Evolutionary conservation across 2,888 invertebrate species (phyloP).

Genomic region (Pristionchus maxplancki): DNA sequence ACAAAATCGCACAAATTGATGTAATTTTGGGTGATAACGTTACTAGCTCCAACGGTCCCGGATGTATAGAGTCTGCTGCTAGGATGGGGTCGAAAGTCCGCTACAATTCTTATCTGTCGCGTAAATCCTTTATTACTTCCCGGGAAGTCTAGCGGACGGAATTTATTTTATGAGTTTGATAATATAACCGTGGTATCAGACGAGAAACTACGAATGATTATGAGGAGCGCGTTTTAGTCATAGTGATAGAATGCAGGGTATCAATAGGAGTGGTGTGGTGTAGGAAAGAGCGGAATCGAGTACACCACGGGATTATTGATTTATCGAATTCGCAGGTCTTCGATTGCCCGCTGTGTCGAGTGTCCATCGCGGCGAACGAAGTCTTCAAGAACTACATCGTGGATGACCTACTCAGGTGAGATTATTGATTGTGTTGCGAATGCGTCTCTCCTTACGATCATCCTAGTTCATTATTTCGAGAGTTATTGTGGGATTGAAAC

Average conservation of each 20-base stretch:
- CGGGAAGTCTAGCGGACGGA: neutral
- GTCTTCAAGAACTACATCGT: slow-evolving; percentile 50
- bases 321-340: neutral
- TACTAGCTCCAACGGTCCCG: neutral
- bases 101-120: neutral
- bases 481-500: no score
- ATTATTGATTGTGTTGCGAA: neutral
- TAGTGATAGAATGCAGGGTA: no score
- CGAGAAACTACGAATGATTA: neutral
- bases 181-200: no score
- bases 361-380: neutral
- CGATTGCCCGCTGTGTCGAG: slow-evolving; percentile 51
- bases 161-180: neutral
- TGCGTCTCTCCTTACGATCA: no score
- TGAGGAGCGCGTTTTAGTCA: neutral
- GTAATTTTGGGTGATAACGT: neutral
- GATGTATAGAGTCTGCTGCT: neutral
- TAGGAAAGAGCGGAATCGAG: neutral
- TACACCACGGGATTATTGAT: neutral
- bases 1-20: neutral
- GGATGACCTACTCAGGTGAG: slow-evolving; percentile 48
- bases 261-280: neutral
- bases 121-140: neutral
- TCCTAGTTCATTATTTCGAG: no score
- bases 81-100: neutral